Conservation (phyloP, 2,888 invertebrate genomes). For the Deilephila porcellus region DNA sequence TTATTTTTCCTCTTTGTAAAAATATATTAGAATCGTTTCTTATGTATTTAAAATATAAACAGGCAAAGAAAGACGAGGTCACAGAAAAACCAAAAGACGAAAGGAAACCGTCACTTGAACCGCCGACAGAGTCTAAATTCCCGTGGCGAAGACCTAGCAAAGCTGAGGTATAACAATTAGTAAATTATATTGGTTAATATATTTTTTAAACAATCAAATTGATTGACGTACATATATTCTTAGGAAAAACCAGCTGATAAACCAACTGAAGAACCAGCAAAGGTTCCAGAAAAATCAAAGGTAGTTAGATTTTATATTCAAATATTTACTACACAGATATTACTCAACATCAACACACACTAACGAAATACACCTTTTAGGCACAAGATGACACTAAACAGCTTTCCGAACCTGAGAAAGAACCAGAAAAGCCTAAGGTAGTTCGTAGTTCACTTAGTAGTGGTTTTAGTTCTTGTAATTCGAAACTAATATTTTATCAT, state of each 20-base stretch:
- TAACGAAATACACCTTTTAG: slow-evolving; percentile 32
- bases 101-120: slow-evolving; percentile 35
- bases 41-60: slow-evolving; percentile 30
- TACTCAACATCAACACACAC: background rate
- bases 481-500: slow-evolving; percentile 33
- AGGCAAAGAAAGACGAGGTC: slow-evolving; percentile 40
- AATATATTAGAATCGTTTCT: background rate
- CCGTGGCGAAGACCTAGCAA: slow-evolving; percentile 45
- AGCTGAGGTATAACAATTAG: slow-evolving; percentile 46
- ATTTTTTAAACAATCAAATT: background rate
- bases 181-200: background rate
- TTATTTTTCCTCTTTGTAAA: background rate
- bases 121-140: slow-evolving; percentile 39
- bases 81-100: slow-evolving; percentile 30
- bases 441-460: background rate
- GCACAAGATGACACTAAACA: slow-evolving; percentile 33
- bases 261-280: slow-evolving; percentile 28
- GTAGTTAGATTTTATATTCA: slow-evolving; percentile 31
- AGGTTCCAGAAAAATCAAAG: slow-evolving; percentile 35
- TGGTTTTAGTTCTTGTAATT: background rate
- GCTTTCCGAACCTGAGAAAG: slow-evolving; percentile 34
- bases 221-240: slow-evolving; percentile 22
- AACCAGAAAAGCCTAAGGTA: slow-evolving; percentile 39
- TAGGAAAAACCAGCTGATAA: slow-evolving; percentile 35
- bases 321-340: background rate